These are phyloP conservation scores for Drosophila ananassae DNA, from an alignment of 1,140 invertebrate species.

Conservation along the genomic window DNA sequence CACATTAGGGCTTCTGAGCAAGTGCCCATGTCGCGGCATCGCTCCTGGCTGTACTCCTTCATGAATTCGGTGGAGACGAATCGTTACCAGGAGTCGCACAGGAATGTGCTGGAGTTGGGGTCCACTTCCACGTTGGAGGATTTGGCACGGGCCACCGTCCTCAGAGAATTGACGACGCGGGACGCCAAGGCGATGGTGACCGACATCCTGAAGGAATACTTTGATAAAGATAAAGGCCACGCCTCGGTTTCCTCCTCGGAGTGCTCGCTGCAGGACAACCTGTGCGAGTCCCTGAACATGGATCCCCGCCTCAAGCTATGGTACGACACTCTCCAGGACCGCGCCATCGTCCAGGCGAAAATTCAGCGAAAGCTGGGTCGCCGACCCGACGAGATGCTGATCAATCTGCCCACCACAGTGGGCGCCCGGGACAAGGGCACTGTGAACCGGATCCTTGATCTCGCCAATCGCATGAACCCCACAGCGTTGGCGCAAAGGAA, in stretches of 20 bases:
- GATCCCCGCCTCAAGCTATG: slow-evolving; percentile 65
- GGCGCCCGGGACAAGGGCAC: slow-evolving; percentile 57
- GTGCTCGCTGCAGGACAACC: neutral
- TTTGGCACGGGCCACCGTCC: neutral
- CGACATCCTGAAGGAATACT: slow-evolving; percentile 45
- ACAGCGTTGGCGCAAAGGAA: neutral
- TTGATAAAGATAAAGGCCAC: slow-evolving; percentile 16
- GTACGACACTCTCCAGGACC: slow-evolving; percentile 53
- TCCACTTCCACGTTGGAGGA: neutral
- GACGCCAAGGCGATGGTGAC: slow-evolving; percentile 34
- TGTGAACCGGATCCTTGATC: slow-evolving; percentile 60
- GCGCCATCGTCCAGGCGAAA: slow-evolving; percentile 33
- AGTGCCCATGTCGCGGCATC: neutral
- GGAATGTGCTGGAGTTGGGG: neutral
- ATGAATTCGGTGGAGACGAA: neutral
- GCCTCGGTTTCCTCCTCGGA: slow-evolving; percentile 20
- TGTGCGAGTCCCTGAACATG: slow-evolving; percentile 36
- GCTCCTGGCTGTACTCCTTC: slow-evolving; percentile 14
- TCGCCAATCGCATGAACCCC: slow-evolving; percentile 63
- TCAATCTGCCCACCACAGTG: slow-evolving; percentile 49
- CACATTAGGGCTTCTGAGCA: neutral
- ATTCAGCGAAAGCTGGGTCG: slow-evolving; percentile 46
- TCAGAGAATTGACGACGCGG: neutral
- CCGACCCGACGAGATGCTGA: slow-evolving; percentile 52
- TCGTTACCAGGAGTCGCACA: neutral